Evolutionary conservation across 2,797 vertebrate species (phyloP).

Genomic region (Avahi laniger): DNA sequence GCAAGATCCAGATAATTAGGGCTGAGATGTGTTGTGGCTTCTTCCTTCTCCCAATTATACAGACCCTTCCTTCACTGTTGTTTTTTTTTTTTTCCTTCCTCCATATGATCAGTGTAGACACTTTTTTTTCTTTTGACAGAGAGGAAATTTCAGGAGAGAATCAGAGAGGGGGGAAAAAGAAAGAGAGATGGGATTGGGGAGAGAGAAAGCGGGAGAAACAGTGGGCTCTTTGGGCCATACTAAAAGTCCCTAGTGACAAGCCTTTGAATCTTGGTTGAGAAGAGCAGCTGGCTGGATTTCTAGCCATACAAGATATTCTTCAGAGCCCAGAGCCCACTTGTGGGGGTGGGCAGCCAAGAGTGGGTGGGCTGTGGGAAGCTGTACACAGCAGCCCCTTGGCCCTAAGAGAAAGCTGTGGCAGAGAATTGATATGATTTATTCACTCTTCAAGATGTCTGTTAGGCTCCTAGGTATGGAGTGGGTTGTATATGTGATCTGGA

Average conservation of each 20-base stretch:
- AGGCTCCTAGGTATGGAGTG: constrained; percentile 31
- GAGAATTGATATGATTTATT: constrained; percentile 30
- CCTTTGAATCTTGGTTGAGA: constrained; percentile 49
- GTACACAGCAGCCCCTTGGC: not conserved
- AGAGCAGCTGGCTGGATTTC: constrained; percentile 16
- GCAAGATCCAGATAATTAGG: constrained; percentile 75
- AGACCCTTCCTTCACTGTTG: constrained; percentile 45
- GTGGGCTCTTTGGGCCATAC: not conserved
- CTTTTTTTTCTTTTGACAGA: not conserved
- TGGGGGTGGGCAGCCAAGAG: not conserved
- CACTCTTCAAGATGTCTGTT: not conserved
- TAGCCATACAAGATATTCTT: not conserved
- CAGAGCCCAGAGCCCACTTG: not conserved
- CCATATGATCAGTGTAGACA: not conserved
- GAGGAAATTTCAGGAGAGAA: constrained; percentile 30
- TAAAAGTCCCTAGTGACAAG: not conserved
- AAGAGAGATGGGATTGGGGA: not conserved
- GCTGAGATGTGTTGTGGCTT: constrained; percentile 68
- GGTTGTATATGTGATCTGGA: not conserved
- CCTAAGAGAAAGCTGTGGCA: not conserved
- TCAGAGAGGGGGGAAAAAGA: not conserved
- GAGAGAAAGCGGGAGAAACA: not conserved
- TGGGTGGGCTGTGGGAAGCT: not conserved
- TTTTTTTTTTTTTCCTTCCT: not conserved
- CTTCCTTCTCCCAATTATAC: constrained; percentile 62